Percentiles rank a stretch among this genome's conserved stretches.
phyloP scores from a whole-genome alignment of 2,797 vertebrate species.

The Semaprochilodus insignis region DNA sequence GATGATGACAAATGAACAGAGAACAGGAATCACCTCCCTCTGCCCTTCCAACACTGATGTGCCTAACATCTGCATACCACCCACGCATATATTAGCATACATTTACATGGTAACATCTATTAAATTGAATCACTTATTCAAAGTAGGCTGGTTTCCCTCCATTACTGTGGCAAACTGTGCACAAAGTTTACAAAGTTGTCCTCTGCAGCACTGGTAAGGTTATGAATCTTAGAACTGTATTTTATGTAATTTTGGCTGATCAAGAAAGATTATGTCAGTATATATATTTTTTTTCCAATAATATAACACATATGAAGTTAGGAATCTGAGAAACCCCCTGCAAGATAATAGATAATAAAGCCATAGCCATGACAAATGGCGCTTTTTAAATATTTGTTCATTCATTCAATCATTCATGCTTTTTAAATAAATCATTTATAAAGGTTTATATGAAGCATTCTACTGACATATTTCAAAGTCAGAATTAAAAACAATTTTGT shows the following conservation, averaged over 20 bases:
- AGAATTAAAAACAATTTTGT: too few relatives aligned
- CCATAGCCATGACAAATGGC: too few relatives aligned
- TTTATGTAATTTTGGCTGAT: not conserved
- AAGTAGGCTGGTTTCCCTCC: conserved; percentile 33
- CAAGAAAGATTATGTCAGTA: not conserved
- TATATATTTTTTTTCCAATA: too few relatives aligned
- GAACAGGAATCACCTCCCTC: conserved; percentile 46
- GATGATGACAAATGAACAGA: conserved; percentile 52
- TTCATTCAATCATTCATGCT: too few relatives aligned
- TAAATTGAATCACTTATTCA: conserved; percentile 46
- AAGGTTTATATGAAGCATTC: too few relatives aligned
- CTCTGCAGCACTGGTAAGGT: not conserved
- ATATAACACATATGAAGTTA: too few relatives aligned
- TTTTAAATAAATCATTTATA: too few relatives aligned
- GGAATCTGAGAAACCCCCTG: not conserved
- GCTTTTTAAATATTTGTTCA: too few relatives aligned
- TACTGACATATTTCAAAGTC: too few relatives aligned
- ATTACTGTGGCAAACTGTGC: conserved; percentile 32
- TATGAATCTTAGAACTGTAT: not conserved
- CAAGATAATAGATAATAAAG: not conserved
- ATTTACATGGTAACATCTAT: conserved; percentile 52
- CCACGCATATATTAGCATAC: conserved; percentile 49
- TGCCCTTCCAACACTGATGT: conserved; percentile 48
- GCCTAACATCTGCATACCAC: conserved; percentile 35
- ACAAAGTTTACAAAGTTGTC: conserved; percentile 4